A percentile compares a stretch with the other conserved stretches of the same genome.
phyloP scores from a whole-genome alignment of 2,888 invertebrate species.

The Geophilus truncorum region DNA sequence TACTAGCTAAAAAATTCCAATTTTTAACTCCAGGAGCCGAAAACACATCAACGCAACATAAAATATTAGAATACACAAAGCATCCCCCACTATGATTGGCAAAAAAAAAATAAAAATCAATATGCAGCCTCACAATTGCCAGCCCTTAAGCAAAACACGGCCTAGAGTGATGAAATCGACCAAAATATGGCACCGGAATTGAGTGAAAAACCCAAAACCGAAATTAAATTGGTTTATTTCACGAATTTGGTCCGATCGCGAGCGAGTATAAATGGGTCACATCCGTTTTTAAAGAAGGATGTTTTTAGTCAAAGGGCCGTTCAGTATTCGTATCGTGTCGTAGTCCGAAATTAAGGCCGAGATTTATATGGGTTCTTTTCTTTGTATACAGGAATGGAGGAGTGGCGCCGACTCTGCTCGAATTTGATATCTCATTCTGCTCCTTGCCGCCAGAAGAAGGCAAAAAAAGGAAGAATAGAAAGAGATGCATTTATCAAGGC shows the following conservation, averaged over 20 bases:
- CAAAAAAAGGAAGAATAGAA: slow-evolving; percentile 23
- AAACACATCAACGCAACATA: too few species aligned
- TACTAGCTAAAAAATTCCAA: too few species aligned
- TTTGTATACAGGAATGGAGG: slow-evolving; percentile 14
- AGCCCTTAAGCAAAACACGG: too few species aligned
- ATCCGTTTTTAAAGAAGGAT: slow-evolving; percentile 12
- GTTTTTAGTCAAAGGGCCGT: slow-evolving; percentile 15
- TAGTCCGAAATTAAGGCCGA: slow-evolving; percentile 15
- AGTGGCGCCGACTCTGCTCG: not conserved
- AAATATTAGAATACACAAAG: too few species aligned
- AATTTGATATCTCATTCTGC: slow-evolving; percentile 23
- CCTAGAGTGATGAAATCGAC: too few species aligned
- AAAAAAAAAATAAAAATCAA: too few species aligned
- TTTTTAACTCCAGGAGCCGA: too few species aligned
- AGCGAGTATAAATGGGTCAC: not conserved
- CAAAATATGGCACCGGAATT: too few species aligned
- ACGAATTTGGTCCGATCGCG: not conserved
- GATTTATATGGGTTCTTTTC: slow-evolving; percentile 27
- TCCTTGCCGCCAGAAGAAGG: not conserved
- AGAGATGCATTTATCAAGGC: slow-evolving; percentile 23
- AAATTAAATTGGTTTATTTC: not conserved
- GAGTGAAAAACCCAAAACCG: too few species aligned
- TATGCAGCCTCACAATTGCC: too few species aligned
- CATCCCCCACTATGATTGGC: too few species aligned
- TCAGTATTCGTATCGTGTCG: slow-evolving; percentile 17